These are phyloP conservation scores for Corythornis cristatus DNA, from an alignment of 2,113 vertebrate genomes.

Conservation along the genomic window DNA sequence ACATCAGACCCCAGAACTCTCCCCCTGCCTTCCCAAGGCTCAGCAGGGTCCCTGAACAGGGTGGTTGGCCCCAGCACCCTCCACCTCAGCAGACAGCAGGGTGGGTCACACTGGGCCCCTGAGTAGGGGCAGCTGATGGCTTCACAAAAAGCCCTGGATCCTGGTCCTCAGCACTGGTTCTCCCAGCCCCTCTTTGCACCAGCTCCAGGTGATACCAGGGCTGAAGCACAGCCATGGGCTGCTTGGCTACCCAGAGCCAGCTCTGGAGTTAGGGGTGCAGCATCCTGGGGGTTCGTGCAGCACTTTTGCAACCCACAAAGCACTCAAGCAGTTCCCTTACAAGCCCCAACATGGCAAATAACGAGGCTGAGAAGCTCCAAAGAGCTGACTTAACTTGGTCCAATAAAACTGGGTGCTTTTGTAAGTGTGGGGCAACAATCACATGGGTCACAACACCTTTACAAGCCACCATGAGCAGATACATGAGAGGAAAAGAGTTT, in stretches of 20 bases:
- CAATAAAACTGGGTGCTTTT: fast-evolving
- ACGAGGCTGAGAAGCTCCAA: fast-evolving
- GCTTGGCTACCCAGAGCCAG: not conserved
- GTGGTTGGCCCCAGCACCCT: not conserved
- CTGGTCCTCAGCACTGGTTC: not conserved
- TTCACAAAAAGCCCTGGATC: not conserved
- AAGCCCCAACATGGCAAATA: not conserved
- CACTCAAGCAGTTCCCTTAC: fast-evolving
- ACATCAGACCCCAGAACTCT: fast-evolving
- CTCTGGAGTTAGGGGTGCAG: not conserved
- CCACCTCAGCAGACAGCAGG: fast-evolving
- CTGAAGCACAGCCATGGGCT: fast-evolving
- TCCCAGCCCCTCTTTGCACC: not conserved
- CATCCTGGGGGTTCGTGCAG: fast-evolving
- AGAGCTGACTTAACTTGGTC: not conserved
- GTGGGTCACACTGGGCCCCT: too few species aligned
- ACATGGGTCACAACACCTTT: not conserved
- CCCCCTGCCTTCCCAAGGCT: not conserved
- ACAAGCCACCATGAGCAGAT: fast-evolving
- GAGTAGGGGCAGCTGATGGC: not conserved
- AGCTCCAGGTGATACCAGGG: fast-evolving
- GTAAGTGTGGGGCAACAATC: fast-evolving
- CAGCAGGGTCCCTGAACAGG: not conserved
- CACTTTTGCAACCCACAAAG: not conserved
- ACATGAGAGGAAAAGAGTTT: fast-evolving